phyloP scores from a whole-genome alignment of 2,888 invertebrate species.

The Cerceris rybyensis region DNA sequence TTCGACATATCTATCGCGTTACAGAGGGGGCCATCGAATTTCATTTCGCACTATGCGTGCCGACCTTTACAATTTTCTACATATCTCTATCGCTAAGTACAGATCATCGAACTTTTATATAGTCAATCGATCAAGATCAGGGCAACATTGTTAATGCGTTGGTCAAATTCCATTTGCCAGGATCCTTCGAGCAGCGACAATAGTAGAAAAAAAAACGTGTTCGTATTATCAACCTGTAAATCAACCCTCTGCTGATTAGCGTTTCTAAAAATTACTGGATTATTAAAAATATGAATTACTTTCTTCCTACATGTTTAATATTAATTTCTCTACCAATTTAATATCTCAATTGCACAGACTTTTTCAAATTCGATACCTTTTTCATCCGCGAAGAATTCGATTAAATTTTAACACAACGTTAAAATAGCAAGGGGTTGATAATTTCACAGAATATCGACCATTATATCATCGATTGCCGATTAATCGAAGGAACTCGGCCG shows the following conservation, averaged over 20 bases:
- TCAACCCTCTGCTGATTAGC: no score
- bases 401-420: no score
- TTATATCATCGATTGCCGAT: background rate
- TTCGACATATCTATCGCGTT: no score
- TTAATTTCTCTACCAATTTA: background rate
- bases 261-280: no score
- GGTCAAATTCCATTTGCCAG: no score
- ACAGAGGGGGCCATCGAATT: background rate
- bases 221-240: no score
- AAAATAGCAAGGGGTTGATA: background rate
- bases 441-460: background rate
- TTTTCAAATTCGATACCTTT: constrained; percentile 3
- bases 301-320: no score
- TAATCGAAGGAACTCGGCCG: constrained; percentile 6
- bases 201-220: no score
- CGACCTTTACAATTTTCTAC: constrained; percentile 8
- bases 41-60: background rate
- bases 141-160: background rate
- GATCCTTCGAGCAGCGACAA: no score
- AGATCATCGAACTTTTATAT: background rate
- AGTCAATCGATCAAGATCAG: background rate
- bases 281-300: no score
- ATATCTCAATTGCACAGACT: background rate
- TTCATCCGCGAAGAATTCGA: no score
- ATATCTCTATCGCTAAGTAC: constrained; percentile 17